Base-by-base conservation (phyloP, 2,888 invertebrate species). In the Pterobdella sp. region DNA sequence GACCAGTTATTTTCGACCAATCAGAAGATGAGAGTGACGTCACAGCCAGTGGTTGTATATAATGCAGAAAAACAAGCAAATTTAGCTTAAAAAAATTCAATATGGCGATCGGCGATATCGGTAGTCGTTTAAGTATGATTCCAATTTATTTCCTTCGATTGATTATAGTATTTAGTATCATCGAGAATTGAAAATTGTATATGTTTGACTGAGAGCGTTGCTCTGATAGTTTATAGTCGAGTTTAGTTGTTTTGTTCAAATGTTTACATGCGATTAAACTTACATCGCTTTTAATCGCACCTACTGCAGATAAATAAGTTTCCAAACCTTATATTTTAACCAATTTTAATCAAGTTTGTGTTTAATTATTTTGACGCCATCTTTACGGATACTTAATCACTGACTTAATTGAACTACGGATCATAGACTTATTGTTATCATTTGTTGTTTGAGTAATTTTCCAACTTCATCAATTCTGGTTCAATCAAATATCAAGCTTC, bases 51-150 rank as follows among this genome's bases (percentile, higher is more conserved):
- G 36, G 29, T 63, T 34, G 63, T 71, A 71, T 71, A 71, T 34
- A 71, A 63, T 32, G 60, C 71, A 71, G 71, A 71, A 71, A 63
- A 71, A 71, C 71, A 71, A 71, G 71, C 71, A 34, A 32, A 71
- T 63, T 60, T 31, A 65, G 65, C 34, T 34, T 35, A 65, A 34
- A 49, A 49, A 65, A 65, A 65, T 65, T 65, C 69, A 71, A 71
- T 22, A 71, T 71, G 71, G 71, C 71, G 65, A 31, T 3, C 14
- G 2, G 3, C 4, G n/a, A 56, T 56, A 56, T 22, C 60, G n/a
- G 60, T 56, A 26, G 3, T 56, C 60, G 60, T 22, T 26, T 26
- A 56, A 56, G n/a, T 56, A 56, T 56, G 26, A 56, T 26, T 56
- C 60, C 60, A n/a, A 22, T 56, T 22, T 56, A 22, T 56, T 56